Conservation (phyloP, 2,888 invertebrate species). For the Petrolisthes manimaculis region DNA sequence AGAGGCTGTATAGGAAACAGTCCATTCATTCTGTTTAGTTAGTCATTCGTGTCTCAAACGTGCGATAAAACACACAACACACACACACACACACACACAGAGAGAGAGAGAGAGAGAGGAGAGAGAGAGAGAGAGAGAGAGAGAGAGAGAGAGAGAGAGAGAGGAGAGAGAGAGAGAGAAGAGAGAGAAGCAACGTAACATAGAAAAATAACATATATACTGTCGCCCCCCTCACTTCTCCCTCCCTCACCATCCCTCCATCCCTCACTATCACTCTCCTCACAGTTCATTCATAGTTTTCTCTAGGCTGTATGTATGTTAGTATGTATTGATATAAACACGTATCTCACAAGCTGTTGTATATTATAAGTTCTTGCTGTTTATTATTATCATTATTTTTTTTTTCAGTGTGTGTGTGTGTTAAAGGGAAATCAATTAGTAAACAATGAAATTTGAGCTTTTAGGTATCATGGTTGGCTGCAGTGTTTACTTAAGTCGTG, state of each 20-base stretch:
- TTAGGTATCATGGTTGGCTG: too few relatives aligned
- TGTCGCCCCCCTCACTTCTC: not conserved
- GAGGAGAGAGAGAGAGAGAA: not conserved
- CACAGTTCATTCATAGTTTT: not conserved
- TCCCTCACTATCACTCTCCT: not conserved
- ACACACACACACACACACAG: not conserved
- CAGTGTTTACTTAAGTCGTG: too few relatives aligned
- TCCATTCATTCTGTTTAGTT: slow-evolving; percentile 4
- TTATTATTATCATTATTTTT: too few relatives aligned
- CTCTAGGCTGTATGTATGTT: too few relatives aligned
- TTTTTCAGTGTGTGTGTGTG: too few relatives aligned
- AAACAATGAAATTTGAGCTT: too few relatives aligned
- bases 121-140: not conserved
- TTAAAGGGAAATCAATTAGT: too few relatives aligned
- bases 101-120: not conserved
- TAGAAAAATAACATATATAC: too few relatives aligned
- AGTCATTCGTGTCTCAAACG: too few relatives aligned
- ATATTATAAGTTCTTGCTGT: too few relatives aligned
- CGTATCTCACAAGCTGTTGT: too few relatives aligned
- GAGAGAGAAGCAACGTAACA: not conserved
- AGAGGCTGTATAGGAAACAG: not conserved
- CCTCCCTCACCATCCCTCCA: slow-evolving; percentile 10
- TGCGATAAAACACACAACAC: not conserved
- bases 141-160: not conserved
- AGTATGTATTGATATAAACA: too few relatives aligned